Conservation (phyloP, 1,140 invertebrate species). For the Cotesia glomerata region DNA sequence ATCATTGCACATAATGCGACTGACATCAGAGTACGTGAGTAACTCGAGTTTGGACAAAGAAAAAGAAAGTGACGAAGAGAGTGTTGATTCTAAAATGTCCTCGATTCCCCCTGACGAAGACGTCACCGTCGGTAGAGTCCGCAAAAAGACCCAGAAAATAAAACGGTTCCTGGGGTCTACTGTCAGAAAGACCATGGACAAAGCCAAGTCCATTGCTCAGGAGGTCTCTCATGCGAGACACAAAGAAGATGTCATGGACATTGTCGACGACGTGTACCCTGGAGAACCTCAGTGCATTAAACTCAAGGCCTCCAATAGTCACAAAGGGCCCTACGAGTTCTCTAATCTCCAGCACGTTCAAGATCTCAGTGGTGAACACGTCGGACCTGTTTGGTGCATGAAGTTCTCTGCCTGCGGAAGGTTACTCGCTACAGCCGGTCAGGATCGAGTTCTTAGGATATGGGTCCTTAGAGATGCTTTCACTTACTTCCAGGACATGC, state of each 20-base stretch:
- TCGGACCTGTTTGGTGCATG: constrained; percentile 97
- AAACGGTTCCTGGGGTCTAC: constrained; percentile 87
- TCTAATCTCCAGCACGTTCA: constrained; percentile 75
- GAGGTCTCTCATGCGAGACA: constrained; percentile 83
- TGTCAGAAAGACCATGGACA: constrained; percentile 87
- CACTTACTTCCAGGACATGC: constrained; percentile 91
- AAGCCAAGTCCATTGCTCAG: constrained; percentile 88
- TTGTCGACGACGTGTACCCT: constrained; percentile 77
- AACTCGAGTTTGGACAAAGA: constrained; percentile 76
- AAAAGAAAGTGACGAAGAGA: constrained; percentile 84
- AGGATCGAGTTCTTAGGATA: constrained; percentile 90
- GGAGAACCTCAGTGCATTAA: constrained; percentile 85
- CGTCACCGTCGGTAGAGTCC: constrained; percentile 57
- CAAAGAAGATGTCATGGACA: constrained; percentile 84
- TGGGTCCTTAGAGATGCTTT: constrained; percentile 92
- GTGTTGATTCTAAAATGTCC: constrained; percentile 77
- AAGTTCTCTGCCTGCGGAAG: constrained; percentile 96
- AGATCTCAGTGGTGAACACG: constrained; percentile 84
- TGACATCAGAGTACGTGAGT: constrained; percentile 88
- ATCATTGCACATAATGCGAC: constrained; percentile 91
- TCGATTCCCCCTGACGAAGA: constrained; percentile 68
- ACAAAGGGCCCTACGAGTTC: constrained; percentile 96
- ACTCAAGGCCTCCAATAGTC: constrained; percentile 90
- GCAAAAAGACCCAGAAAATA: constrained; percentile 67
- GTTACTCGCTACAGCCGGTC: constrained; percentile 92